Evolutionary conservation across 2,113 vertebrate genomes (phyloP), one percentile per base, ranked within the genome.

Genomic region (Otis tarda): DNA sequence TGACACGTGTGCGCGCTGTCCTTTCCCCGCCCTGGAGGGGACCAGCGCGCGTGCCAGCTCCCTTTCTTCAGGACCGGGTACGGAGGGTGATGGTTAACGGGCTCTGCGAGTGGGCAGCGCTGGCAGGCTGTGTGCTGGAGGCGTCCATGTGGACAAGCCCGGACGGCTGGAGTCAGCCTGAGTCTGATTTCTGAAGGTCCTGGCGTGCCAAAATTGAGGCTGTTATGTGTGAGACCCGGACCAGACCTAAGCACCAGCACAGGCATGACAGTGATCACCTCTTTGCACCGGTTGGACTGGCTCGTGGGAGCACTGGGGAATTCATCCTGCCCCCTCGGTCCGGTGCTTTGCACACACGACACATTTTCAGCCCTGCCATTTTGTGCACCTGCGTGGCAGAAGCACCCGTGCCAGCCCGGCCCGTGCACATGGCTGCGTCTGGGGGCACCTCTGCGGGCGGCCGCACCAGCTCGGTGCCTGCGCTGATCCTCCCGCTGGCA

Each of bases 391-490:
- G 1, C 0, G 4, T 20, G 31, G 23, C 41, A 45, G 53, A 43
- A 61, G 30, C 1, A 1, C 15, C 25, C 14, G 30, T 35, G 70
- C 70, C 59, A 86, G 39, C 31, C 31, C 27, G 82, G 69, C n/a
- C 22, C 0, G 0, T 0, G 11, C 53, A 30, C 24, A 30, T 0
- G 1, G 17, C 47, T 4, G 35, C 25, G 63, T 10, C 20, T 43
- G 41, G 41, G 1, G 43, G 57, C 41, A 43, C 14, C 35, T 12
- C 22, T 39, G 67, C 0, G 1, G 57, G 37, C 5, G 4, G 49
- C 74, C 6, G 2, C 57, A 21, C 12, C 47, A 50, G 35, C 67
- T 53, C 7, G 0, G 8, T 5, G 18, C 12, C 2, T 4, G 53
- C 47, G 14, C 35, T 21, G 33, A 13, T 6, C 16, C 49, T 67